These are phyloP conservation scores for Shinisaurus crocodilurus DNA, from an alignment of 2,113 vertebrate species.

Conservation along the genomic window DNA sequence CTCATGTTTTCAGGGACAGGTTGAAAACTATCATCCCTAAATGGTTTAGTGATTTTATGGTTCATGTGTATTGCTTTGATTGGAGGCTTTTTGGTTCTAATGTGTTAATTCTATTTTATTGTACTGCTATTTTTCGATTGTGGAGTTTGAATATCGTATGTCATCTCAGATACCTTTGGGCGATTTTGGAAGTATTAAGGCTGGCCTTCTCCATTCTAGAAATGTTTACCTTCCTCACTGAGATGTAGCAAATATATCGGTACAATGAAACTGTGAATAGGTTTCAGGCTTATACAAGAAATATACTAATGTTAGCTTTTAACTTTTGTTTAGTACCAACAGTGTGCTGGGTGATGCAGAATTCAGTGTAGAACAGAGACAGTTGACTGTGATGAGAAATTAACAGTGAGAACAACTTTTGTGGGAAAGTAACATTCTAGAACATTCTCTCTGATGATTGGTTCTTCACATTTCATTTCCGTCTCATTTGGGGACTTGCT, in stretches of 20 bases:
- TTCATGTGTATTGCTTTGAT: background rate
- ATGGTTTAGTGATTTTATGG: background rate
- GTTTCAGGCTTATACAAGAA: background rate
- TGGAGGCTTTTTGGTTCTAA: background rate
- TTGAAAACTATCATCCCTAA: background rate
- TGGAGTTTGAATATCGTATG: background rate
- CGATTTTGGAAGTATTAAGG: background rate
- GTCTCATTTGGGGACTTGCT: background rate
- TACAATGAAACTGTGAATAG: background rate
- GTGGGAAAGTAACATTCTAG: background rate
- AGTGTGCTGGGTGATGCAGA: background rate
- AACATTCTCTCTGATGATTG: background rate
- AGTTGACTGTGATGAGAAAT: background rate
- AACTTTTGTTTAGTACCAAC: background rate
- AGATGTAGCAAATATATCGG: background rate
- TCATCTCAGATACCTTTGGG: background rate
- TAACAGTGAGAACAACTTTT: background rate
- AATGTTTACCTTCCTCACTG: background rate
- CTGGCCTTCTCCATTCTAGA: background rate
- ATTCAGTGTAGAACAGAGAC: background rate
- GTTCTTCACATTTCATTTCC: background rate
- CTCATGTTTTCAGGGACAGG: background rate
- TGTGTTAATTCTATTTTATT: background rate
- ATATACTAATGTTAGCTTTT: background rate
- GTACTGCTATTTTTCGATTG: background rate